These are phyloP conservation scores for Yponomeuta evonymella DNA, from an alignment of 2,888 invertebrate genomes.

Conservation along the genomic window DNA sequence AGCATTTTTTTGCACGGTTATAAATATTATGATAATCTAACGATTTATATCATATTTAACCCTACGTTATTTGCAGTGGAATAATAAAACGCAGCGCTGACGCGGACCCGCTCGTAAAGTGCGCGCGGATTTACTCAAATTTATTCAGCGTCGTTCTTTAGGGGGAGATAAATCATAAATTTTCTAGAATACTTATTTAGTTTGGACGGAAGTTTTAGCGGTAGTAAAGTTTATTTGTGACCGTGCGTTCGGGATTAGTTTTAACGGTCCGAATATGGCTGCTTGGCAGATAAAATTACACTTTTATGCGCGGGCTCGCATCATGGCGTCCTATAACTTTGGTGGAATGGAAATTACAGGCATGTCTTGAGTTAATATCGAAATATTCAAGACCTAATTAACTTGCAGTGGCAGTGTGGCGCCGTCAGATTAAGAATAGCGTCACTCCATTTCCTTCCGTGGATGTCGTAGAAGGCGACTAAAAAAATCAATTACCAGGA, in stretches of 20 bases:
- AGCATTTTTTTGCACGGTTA: not conserved
- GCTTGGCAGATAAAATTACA: not conserved
- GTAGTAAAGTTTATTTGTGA: constrained; percentile 64
- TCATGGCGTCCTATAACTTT: not conserved
- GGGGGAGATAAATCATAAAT: constrained; percentile 71
- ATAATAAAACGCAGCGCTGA: constrained; percentile 49
- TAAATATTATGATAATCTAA: constrained; percentile 32
- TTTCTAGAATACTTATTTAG: constrained; percentile 67
- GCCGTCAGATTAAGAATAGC: no score
- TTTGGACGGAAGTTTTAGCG: constrained; percentile 62
- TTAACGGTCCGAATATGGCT: constrained; percentile 3
- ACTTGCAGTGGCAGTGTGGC: no score
- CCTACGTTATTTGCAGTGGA: constrained; percentile 44
- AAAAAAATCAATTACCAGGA: no score
- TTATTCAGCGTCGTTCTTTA: constrained; percentile 64
- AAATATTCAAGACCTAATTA: no score
- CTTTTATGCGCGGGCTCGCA: not conserved
- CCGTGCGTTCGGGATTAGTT: constrained; percentile 33
- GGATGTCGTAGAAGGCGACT: no score
- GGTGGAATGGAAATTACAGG: not conserved
- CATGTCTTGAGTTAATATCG: not conserved
- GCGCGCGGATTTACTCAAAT: constrained; percentile 70
- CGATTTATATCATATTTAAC: constrained; percentile 62
- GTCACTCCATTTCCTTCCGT: no score
- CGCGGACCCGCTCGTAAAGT: constrained; percentile 61